Percentiles rank a stretch among this genome's conserved stretches.
These are phyloP conservation scores for Meiosimyza decipiens DNA, from an alignment of 2,888 invertebrate genomes.

Conservation along the genomic window DNA sequence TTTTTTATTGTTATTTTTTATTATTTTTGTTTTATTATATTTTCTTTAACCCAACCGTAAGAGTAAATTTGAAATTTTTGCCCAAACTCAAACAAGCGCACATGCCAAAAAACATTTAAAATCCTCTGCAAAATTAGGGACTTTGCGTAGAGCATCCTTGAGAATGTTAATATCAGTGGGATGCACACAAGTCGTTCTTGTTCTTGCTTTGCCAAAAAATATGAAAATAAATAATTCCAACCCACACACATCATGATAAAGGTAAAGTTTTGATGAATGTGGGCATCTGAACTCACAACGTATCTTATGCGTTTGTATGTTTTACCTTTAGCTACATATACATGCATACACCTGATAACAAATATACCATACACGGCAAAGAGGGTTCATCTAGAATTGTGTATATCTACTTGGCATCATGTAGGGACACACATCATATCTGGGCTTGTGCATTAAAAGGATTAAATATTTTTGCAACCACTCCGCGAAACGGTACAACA, in stretches of 20 bases:
- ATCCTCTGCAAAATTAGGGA: conserved; percentile 30
- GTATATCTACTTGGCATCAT: background rate
- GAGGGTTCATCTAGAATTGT: no score
- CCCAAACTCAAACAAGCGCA: conserved; percentile 38
- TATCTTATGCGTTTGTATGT: no score
- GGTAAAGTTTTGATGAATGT: conserved; percentile 60
- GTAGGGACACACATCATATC: background rate
- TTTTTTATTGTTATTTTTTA: no score
- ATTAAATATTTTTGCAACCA: background rate
- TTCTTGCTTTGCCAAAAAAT: conserved; percentile 54
- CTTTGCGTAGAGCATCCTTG: conserved; percentile 58
- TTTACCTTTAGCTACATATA: conserved; percentile 5
- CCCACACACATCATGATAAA: conserved; percentile 45
- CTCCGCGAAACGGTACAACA: background rate
- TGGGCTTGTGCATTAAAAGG: conserved; percentile 15
- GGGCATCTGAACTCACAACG: conserved; percentile 51
- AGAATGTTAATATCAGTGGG: conserved; percentile 45
- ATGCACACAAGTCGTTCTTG: conserved; percentile 4
- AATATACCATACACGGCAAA: background rate
- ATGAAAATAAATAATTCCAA: conserved; percentile 61
- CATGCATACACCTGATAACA: background rate
- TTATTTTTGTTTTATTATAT: no score
- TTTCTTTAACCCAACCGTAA: background rate
- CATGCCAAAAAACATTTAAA: conserved; percentile 34
- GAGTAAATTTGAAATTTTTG: background rate